Base-by-base conservation (phyloP, 2,113 vertebrate genomes). In the Tylochromis polylepis region DNA sequence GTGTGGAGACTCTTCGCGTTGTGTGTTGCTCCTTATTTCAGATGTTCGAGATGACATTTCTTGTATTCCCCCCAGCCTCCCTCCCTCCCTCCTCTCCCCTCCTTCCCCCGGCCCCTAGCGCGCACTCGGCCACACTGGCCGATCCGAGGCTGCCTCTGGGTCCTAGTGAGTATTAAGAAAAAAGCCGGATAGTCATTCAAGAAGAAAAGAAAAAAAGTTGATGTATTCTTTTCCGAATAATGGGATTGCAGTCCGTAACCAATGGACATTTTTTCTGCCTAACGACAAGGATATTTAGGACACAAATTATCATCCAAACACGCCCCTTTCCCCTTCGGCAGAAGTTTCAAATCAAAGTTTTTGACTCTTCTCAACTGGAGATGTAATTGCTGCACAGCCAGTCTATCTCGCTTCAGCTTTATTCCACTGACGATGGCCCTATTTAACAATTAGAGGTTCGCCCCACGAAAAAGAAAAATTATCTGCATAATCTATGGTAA, bases 41-140 rank as follows among this genome's bases (percentile, higher is more conserved):
- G 85, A 95, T 95, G 93, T 94, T 95, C 85, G 91, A 89, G 91
- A 95, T 94, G 95, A 95, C 94, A 95, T 94, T 94, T 88, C 62
- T 86, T 56, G 56, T 4, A 58, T 29, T 65, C 60, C 5, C 16
- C 36, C 46, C 18, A 49, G 27, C 36, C 49, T 14, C 53, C 31
- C 7, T 16, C 34, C 36, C 49, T 14, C 53, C 31, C 7, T 16
- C 36, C 16, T 0, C 36, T 1, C 8, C 31, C 8, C 60, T 49
- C 24, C 46, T 10, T 11, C 43, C 41, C 11, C 70, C 5, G n/a
- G 49, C 20, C 11, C 46, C 27, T 24, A 31, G 22, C 43, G 22
- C 60, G 77, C 86, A 82, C 58, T 81, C 65, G 70, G 70, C 70
- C 90, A 91, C 84, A 82, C 49, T 86, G 87, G 65, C 91, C 86